Base-by-base conservation (phyloP, 2,888 invertebrate species). In the Ornithoptera priamus region DNA sequence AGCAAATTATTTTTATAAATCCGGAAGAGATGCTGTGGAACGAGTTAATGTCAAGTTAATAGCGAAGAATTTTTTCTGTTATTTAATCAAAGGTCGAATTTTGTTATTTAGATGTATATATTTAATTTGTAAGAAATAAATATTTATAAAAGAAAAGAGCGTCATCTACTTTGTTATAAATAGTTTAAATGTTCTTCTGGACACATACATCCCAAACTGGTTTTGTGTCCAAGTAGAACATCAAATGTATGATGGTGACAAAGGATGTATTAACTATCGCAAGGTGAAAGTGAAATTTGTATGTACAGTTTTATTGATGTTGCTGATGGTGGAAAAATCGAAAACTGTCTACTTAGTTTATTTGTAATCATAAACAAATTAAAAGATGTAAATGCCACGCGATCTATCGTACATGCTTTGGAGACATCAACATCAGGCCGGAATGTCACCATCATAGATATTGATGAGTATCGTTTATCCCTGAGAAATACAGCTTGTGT, bases 11-110 rank as follows among this genome's bases (percentile, higher is more conserved):
- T 53, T 53, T 53, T 12, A 12, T n/a, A 18, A 53, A 53, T 18
- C 53, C n/a, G 53, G 53, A 53, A 53, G 53, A 53, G 53, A 53
- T 12, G n/a, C 53, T 53, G n/a, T 53, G 70, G 74, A 77, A 78
- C 77, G 74, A 73, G 74, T 83, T 83, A 80, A 53, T 81, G 80
- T 80, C 78, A 81, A 80, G 83, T 86, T 85, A 85, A 87, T 84
- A 81, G 81, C 81, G 80, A 83, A 86, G 84, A 84, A 82, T 80
- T 72, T 79, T 80, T 78, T 69, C 77, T 80, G 79, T 36, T 69
- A 68, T 73, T 69, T 70, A 76, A 78, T 76, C 78, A 80, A 85
- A 85, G 83, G 84, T 81, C 79, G 78, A 74, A 71, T 71, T 78
- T 76, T 78, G 77, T 74, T 77, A 68, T 69, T 59, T 63, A 71